A percentile compares a stretch with the other conserved stretches of the same genome.
Conservation (phyloP, 2,113 vertebrate genomes). For the Orycteropus afer region DNA sequence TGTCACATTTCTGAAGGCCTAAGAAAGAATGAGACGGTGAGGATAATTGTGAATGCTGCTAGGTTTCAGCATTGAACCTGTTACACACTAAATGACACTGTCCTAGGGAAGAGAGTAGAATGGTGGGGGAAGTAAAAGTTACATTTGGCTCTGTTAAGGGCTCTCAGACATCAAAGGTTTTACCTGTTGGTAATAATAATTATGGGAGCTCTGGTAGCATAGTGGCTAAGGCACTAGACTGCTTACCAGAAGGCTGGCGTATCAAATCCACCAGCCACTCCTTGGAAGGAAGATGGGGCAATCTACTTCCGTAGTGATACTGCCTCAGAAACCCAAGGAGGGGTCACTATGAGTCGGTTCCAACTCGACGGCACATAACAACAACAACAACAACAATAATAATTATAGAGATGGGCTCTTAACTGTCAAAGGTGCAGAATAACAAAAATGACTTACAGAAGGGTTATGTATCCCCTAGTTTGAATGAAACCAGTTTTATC, state of each 20-base stretch:
- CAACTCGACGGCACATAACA: too few relatives aligned
- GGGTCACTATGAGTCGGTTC: too few relatives aligned
- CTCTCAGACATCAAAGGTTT: neutral
- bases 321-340: too few relatives aligned
- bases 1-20: neutral
- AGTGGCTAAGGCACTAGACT: too few relatives aligned
- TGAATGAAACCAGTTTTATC: neutral
- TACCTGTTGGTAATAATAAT: too few relatives aligned
- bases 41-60: neutral
- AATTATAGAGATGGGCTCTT: neutral
- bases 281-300: too few relatives aligned
- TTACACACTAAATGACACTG: neutral
- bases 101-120: neutral
- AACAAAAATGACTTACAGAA: slow-evolving; percentile 20
- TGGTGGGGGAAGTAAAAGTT: neutral
- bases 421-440: neutral
- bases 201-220: too few relatives aligned
- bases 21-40: slow-evolving; percentile 8
- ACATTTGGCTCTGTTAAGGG: neutral
- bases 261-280: too few relatives aligned
- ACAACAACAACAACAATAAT: too few relatives aligned
- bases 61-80: neutral
- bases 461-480: neutral
- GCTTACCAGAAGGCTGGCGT: too few relatives aligned
- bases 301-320: too few relatives aligned